Base-by-base conservation (phyloP, 2,888 invertebrate species). In the Acanthosoma haemorrhoidale region DNA sequence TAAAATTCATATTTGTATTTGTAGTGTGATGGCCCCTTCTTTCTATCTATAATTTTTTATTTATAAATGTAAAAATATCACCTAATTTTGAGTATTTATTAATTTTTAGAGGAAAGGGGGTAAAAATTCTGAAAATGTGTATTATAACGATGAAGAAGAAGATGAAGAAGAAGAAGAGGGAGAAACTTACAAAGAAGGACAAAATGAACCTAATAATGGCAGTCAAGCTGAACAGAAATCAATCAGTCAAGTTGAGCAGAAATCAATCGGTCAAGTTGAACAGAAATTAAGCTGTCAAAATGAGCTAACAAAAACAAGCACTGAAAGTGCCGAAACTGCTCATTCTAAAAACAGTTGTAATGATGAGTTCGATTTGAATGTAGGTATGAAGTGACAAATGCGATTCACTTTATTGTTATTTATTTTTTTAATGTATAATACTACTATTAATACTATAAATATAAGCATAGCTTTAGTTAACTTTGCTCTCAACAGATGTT, bases 321-420 rank as follows among this genome's bases (percentile, higher is more conserved):
- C n/a, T n/a, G n/a, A n/a, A n/a, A n/a, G n/a, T n/a, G n/a, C n/a
- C n/a, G 51, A 51, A 51, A 2, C n/a, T 51, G 25, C n/a, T 51
- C 25, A 13, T 25, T 13, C 4, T 25, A 25, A 51, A n/a, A 25
- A 25, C n/a, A 25, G n/a, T n/a, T 2, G n/a, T 18, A 25, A 5
- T 29, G 66, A 66, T 29, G 66, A 66, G 2, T 66, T 66, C 43
- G 66, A 66, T 43, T 66, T 66, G 29, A 66, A 66, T 66, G 66
- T 66, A 41, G 25, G 66, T 66, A 41, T 34, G 36, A 51, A 51
- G 51, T 51, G 51, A 51, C 29, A 21, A 29, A 43, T 51, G 5
- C 25, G n/a, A 11, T n/a, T 51, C 51, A 51, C 51, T 51, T 51
- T 51, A 6, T 13, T 41, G 0, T 39, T 39, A 6, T n/a, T 43